Percentiles rank a stretch among this genome's conserved stretches.
Evolutionary conservation across 2,113 vertebrate species (phyloP).

Genomic region (Oreamnos americanus): DNA sequence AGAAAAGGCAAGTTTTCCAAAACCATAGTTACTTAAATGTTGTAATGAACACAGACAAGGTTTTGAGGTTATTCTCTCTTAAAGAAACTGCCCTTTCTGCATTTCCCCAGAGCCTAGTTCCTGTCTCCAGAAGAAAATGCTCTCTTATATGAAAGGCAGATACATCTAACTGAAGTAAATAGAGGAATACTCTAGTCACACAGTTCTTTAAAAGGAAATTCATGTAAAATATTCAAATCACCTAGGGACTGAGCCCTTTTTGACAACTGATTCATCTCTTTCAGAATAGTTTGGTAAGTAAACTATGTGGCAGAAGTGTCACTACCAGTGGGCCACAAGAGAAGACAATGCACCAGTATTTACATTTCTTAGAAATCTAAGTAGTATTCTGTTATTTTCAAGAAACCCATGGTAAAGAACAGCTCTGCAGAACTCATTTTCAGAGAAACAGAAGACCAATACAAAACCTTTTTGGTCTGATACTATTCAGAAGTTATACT

Average conservation of each 20-base stretch:
- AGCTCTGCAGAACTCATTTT: background rate
- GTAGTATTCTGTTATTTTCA: background rate
- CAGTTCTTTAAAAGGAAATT: background rate
- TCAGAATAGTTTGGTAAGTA: background rate
- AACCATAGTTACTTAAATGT: background rate
- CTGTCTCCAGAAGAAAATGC: background rate
- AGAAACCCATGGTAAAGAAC: background rate
- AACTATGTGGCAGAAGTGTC: background rate
- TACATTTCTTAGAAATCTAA: background rate
- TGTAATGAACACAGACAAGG: background rate
- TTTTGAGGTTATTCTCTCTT: background rate
- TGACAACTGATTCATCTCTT: background rate
- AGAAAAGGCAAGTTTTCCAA: background rate
- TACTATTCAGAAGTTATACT: background rate
- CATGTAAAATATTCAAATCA: background rate
- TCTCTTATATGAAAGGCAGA: slow-evolving; percentile 13
- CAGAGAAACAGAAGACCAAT: background rate
- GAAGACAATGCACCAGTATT: background rate
- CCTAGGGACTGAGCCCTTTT: background rate
- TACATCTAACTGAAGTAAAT: background rate
- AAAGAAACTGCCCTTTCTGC: background rate
- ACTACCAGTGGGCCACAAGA: background rate
- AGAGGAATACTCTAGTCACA: background rate
- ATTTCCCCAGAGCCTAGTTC: background rate
- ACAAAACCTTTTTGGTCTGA: background rate